Evolutionary conservation across 2,888 invertebrate genomes (phyloP).

Genomic region (Octonoba sinensis): DNA sequence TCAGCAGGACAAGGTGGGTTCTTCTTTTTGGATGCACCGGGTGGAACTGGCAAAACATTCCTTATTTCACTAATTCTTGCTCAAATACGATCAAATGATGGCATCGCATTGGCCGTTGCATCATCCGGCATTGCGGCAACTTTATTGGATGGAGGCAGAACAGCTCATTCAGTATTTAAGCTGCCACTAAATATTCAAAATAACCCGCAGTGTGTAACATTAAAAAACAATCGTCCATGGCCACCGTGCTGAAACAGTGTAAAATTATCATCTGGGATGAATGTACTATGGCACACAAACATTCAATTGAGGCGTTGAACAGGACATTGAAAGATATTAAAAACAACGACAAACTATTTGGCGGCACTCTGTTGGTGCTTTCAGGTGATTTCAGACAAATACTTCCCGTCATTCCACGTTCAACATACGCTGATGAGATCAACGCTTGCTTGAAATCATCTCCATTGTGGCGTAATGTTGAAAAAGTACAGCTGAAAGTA

Average conservation of each 20-base stretch:
- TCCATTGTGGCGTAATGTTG: too few relatives aligned
- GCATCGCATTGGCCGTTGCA: too few relatives aligned
- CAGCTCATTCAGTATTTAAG: conserved; percentile 71
- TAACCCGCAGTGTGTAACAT: conserved; percentile 23
- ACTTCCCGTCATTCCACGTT: too few relatives aligned
- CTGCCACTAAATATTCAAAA: conserved; percentile 68
- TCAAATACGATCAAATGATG: conserved; percentile 68
- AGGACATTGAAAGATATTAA: conserved; percentile 7
- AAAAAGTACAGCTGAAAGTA: too few relatives aligned
- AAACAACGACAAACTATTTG: too few relatives aligned
- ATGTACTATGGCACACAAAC: conserved; percentile 20
- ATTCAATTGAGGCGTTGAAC: conserved; percentile 66
- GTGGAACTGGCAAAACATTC: conserved; percentile 72
- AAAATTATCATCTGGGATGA: conserved; percentile 24
- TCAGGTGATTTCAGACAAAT: too few relatives aligned
- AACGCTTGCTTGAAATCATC: too few relatives aligned
- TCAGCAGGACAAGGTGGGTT: too few relatives aligned
- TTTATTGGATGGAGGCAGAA: conserved; percentile 70
- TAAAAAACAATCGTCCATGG: conserved; percentile 14
- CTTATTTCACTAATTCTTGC: conserved; percentile 70
- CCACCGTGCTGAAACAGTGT: conserved; percentile 17
- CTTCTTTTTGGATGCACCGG: conserved; percentile 70
- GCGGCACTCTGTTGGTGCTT: too few relatives aligned
- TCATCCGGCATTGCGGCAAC: too few relatives aligned
- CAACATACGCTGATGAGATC: too few relatives aligned